These are phyloP conservation scores for Allacma fusca DNA, from an alignment of 2,888 invertebrate species.

Conservation along the genomic window DNA sequence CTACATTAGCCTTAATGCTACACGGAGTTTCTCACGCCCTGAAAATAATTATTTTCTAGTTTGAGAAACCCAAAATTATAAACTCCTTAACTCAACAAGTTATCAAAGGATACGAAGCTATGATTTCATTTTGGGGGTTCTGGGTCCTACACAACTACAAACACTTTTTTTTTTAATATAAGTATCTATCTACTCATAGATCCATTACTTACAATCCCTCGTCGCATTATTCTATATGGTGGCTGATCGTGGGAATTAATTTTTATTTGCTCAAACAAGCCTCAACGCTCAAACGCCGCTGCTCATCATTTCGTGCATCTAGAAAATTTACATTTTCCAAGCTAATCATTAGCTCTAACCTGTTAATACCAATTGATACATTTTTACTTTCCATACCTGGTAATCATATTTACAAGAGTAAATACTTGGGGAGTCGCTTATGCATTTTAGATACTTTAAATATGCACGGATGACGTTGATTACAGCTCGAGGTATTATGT, in stretches of 20 bases:
- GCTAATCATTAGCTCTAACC: too few relatives aligned
- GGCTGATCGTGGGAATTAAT: conserved; percentile 2
- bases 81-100: conserved; percentile 21
- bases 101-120: background rate
- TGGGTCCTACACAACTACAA: background rate
- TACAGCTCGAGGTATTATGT: too few relatives aligned
- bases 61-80: conserved; percentile 4
- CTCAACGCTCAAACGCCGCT: too few relatives aligned
- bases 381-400: too few relatives aligned
- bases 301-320: too few relatives aligned
- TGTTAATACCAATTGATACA: too few relatives aligned
- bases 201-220: background rate
- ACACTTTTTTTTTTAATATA: background rate
- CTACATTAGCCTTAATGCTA: conserved; percentile 21
- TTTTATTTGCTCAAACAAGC: background rate
- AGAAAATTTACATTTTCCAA: too few relatives aligned
- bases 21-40: conserved; percentile 38
- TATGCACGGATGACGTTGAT: too few relatives aligned
- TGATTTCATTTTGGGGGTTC: conserved; percentile 10
- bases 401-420: too few relatives aligned
- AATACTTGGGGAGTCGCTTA: too few relatives aligned
- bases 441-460: too few relatives aligned
- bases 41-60: conserved; percentile 36
- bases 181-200: background rate
- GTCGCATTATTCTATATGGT: background rate